Base-by-base conservation (phyloP, 2,888 invertebrate species). In the Galeruca laticollis region DNA sequence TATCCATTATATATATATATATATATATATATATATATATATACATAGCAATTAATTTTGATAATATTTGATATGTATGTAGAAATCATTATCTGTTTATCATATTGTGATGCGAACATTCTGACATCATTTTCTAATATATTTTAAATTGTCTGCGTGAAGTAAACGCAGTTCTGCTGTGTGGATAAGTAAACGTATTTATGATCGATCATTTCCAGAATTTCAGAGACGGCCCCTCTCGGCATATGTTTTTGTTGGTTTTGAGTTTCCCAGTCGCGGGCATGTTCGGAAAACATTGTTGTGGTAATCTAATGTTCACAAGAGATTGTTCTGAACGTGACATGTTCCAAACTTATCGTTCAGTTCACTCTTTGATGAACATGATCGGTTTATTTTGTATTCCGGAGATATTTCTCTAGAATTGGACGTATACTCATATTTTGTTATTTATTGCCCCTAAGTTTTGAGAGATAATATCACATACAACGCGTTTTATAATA, bases 131-230 rank as follows among this genome's bases (percentile, higher is more conserved):
- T 31, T 54, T 26, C 31, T 26, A n/a, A 26, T 13, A 54, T 54
- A 54, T 31, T 54, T 31, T n/a, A 15, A 31, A 54, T 26, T 54
- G 54, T 54, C 54, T 33, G 13, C 31, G 54, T 54, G 31, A n/a
- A n/a, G 26, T n/a, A 15, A 54, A 54, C 60, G n/a, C 40, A 37
- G 2, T 8, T 35, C 8, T 33, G 33, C 33, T 9, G 10, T 33
- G 13, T 3, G 51, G 18, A 60, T 60, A n/a, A 40, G 33, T 40
- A 26, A 60, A 61, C 49, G 49, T 61, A 47, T 18, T 37, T 31
- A 52, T 52, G 60, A 40, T 60, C 66, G 60, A 67, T 60, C 60
- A 60, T 37, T 33, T 51, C 51, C 60, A 60, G 66, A 67, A 60
- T 66, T 18, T 61, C 61, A 37, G 35, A 61, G 20, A 33, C 35